Conservation (phyloP, 37 sponge, comb jelly and placozoan species). For the Oopsacas minuta region DNA sequence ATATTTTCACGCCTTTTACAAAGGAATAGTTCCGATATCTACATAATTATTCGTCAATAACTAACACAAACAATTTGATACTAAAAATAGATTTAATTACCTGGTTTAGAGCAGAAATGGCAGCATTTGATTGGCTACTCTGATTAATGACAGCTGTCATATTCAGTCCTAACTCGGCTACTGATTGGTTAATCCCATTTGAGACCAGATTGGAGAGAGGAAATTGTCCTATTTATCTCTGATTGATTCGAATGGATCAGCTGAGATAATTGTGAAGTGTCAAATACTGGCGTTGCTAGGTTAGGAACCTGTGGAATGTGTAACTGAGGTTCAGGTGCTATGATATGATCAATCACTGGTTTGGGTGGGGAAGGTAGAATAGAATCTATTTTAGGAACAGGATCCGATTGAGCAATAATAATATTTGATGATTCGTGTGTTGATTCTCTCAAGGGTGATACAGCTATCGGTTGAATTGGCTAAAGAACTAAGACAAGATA, state of each 20-base stretch:
- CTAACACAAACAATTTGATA: background rate
- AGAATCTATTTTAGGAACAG: background rate
- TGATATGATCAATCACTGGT: background rate
- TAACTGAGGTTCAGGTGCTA: background rate
- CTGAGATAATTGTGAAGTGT: background rate
- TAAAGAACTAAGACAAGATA: too few species aligned
- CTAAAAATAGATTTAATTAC: background rate
- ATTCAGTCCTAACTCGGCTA: background rate
- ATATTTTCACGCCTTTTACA: too few species aligned
- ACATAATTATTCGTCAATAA: too few species aligned
- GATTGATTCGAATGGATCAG: background rate
- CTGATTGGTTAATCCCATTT: background rate
- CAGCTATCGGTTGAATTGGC: too few species aligned
- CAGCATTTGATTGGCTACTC: constrained; percentile 13
- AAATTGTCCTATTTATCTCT: background rate
- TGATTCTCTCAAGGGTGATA: too few species aligned
- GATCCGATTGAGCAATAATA: background rate
- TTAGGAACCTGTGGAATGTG: background rate
- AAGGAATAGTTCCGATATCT: too few species aligned
- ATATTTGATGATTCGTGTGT: background rate
- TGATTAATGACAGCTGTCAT: constrained; percentile 1
- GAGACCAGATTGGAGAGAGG: background rate
- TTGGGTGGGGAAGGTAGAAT: background rate
- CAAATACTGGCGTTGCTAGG: background rate
- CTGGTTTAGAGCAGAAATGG: background rate